A percentile compares a stretch with the other conserved stretches of the same genome.
phyloP scores from a whole-genome alignment of 2,797 vertebrate species.

The Notolepis coatsorum region DNA sequence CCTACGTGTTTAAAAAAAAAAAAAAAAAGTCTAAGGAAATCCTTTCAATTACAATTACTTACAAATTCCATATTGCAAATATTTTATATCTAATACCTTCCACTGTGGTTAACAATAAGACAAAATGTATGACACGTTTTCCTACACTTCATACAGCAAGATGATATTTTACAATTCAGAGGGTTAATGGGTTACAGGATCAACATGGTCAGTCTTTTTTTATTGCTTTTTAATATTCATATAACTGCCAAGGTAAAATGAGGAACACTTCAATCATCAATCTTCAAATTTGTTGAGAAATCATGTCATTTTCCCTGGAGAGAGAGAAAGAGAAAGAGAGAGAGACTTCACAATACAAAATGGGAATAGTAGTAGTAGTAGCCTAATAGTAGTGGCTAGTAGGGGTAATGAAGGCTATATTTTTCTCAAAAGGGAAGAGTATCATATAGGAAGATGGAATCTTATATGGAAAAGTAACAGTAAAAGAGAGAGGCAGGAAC shows the following conservation, averaged over 20 bases:
- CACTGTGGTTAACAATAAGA: not conserved
- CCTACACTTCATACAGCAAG: conserved; percentile 58
- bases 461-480: too few species aligned
- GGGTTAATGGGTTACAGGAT: not conserved
- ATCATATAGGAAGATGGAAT: too few species aligned
- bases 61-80: too few species aligned
- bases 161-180: conserved; percentile 7
- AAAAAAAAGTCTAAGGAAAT: not conserved
- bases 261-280: conserved; percentile 15
- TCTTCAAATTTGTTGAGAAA: conserved; percentile 20
- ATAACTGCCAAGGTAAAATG: conserved; percentile 11
- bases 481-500: too few species aligned
- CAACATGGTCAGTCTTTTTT: not conserved
- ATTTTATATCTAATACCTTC: too few species aligned
- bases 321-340: conserved; percentile 19
- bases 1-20: too few species aligned
- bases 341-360: too few species aligned
- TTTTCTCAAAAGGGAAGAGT: not conserved
- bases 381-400: too few species aligned
- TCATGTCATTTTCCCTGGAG: conserved; percentile 26
- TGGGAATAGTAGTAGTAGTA: too few species aligned
- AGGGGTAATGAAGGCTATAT: too few species aligned
- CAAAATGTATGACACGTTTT: conserved; percentile 34
- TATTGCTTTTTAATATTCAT: conserved; percentile 13
- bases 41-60: too few species aligned